Conservation (phyloP, 2,888 invertebrate species). For the Rhabditophanes sp. region DNA sequence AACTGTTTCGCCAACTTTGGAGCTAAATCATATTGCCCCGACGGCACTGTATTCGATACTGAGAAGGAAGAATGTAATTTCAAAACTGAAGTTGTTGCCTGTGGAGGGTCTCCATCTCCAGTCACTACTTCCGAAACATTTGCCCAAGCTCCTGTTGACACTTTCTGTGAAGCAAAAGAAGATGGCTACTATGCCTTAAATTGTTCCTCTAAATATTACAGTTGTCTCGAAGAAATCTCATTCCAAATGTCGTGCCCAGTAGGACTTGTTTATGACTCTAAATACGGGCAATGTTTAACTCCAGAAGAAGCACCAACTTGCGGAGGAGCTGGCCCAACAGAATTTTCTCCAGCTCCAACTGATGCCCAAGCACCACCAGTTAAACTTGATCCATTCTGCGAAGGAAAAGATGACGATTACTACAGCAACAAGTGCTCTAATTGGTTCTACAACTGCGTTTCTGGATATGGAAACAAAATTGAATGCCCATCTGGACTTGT, state of each 20-base stretch:
- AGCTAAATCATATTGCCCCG: too few species aligned
- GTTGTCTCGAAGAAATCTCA: background rate
- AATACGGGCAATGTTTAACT: background rate
- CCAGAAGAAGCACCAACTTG: too few species aligned
- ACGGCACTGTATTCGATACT: background rate
- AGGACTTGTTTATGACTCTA: constrained; percentile 16
- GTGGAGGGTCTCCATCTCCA: constrained; percentile 2
- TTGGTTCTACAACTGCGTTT: background rate
- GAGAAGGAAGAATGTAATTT: background rate
- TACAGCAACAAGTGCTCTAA: background rate
- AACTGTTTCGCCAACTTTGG: too few species aligned
- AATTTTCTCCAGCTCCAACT: too few species aligned
- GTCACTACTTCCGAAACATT: background rate
- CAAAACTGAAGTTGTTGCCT: background rate
- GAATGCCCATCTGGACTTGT: constrained; percentile 7
- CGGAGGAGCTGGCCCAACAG: too few species aligned
- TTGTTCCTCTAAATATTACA: background rate
- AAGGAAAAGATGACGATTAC: background rate
- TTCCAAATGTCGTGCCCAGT: constrained; percentile 16
- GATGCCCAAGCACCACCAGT: background rate
- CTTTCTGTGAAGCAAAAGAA: background rate
- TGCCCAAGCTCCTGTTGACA: background rate
- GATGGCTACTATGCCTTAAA: background rate
- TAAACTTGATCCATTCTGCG: constrained; percentile 1
- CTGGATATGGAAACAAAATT: background rate